phyloP scores from a whole-genome alignment of 1,140 invertebrate species.

The Oedothorax gibbosus region DNA sequence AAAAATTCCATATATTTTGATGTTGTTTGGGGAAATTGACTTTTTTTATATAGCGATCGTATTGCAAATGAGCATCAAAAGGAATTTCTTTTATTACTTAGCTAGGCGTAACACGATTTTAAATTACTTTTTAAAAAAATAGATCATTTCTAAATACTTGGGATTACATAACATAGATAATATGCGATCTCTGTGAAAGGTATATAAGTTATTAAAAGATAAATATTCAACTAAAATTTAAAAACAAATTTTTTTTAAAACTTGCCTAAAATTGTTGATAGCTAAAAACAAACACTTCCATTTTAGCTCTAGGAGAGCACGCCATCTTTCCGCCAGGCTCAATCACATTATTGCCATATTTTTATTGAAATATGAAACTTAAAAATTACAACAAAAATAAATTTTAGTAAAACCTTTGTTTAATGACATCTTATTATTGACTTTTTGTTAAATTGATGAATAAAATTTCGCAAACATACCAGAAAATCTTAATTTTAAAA shows the following conservation, averaged over 20 bases:
- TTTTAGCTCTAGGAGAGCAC: conserved; percentile 47
- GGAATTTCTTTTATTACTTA: conserved; percentile 59
- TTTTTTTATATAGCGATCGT: not conserved
- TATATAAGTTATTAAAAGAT: not conserved
- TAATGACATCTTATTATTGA: not conserved
- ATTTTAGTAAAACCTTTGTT: conserved; percentile 1
- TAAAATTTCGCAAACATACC: no score
- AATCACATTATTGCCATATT: conserved; percentile 53
- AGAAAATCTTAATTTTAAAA: no score
- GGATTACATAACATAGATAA: no score
- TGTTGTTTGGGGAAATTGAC: not conserved
- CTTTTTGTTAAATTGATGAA: not conserved
- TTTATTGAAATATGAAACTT: conserved; percentile 56
- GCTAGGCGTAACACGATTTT: conserved; percentile 60
- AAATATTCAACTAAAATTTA: not conserved
- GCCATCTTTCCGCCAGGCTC: conserved; percentile 58
- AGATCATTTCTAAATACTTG: conserved; percentile 12
- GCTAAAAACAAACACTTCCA: conserved; percentile 55
- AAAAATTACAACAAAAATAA: conserved; percentile 10
- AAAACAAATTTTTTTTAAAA: not conserved
- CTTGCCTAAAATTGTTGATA: conserved; percentile 51
- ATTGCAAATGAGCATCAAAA: conserved; percentile 22
- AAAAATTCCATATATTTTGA: not conserved
- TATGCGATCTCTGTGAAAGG: no score
- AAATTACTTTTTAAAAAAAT: conserved; percentile 58